Evolutionary conservation across 2,888 invertebrate genomes (phyloP).

Genomic region (Drosophila emarginata): DNA sequence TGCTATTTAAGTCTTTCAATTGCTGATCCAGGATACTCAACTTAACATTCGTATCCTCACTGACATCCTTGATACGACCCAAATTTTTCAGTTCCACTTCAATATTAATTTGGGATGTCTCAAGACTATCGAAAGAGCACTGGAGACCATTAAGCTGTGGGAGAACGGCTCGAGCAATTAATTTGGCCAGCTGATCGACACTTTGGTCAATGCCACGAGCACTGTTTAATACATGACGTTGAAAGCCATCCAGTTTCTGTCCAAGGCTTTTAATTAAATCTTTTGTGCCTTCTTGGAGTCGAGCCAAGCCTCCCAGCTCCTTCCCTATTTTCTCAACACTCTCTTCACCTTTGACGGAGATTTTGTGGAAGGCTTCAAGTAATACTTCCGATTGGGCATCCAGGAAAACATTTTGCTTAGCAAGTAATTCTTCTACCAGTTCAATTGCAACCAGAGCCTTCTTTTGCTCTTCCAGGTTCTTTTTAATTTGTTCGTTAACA

Average conservation of each 20-base stretch:
- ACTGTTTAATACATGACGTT: slow-evolving; percentile 44
- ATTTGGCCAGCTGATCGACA: slow-evolving; percentile 50
- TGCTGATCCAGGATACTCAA: slow-evolving; percentile 34
- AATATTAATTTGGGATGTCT: slow-evolving; percentile 61
- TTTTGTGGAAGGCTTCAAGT: slow-evolving; percentile 36
- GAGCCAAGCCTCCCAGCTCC: slow-evolving; percentile 33
- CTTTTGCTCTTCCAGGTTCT: slow-evolving; percentile 40
- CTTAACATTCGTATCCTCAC: slow-evolving; percentile 40
- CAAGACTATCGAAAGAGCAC: slow-evolving; percentile 56
- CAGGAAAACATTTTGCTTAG: slow-evolving; percentile 23
- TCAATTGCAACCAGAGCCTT: slow-evolving; percentile 33
- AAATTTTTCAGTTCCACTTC: slow-evolving; percentile 57
- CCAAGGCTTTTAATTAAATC: slow-evolving; percentile 41
- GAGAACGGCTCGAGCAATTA: slow-evolving; percentile 56
- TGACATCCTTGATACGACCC: slow-evolving; percentile 43
- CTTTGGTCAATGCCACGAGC: slow-evolving; percentile 44
- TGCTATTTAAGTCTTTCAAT: slow-evolving; percentile 48
- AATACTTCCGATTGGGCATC: slow-evolving; percentile 30
- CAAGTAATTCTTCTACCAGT: slow-evolving; percentile 27
- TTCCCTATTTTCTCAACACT: slow-evolving; percentile 26
- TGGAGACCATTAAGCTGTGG: slow-evolving; percentile 58
- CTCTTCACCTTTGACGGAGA: slow-evolving; percentile 32
- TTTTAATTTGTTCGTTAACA: slow-evolving; percentile 38
- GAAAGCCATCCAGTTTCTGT: slow-evolving; percentile 54
- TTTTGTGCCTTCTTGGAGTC: slow-evolving; percentile 46